Evolutionary conservation across 2,797 vertebrate species (phyloP).

Genomic region (Poeciliopsis gracilis): DNA sequence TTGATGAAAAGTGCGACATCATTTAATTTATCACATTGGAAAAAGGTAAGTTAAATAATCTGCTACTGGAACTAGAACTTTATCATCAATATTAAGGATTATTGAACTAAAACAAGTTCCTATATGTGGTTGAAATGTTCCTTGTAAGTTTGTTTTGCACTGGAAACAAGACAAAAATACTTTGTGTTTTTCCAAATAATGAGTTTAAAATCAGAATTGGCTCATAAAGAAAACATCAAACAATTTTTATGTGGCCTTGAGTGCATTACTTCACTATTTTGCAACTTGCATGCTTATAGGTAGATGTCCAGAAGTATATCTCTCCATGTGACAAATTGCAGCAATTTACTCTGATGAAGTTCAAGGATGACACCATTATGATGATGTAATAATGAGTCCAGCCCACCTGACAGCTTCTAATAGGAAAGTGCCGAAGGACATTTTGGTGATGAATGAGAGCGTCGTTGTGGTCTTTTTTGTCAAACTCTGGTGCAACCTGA

Average conservation of each 20-base stretch:
- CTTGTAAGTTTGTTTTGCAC: too few relatives aligned
- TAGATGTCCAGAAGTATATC: constrained; percentile 50
- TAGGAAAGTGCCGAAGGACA: constrained; percentile 75
- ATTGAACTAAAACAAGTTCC: too few relatives aligned
- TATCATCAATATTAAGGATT: too few relatives aligned
- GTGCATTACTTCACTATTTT: constrained; percentile 16
- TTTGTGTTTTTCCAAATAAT: not conserved
- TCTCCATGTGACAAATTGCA: constrained; percentile 75
- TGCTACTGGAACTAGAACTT: too few relatives aligned
- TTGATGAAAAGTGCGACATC: too few relatives aligned
- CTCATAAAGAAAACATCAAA: not conserved
- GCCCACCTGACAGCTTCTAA: constrained; percentile 75
- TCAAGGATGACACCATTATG: constrained; percentile 81
- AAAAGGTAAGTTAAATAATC: too few relatives aligned
- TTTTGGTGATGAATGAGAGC: constrained; percentile 70
- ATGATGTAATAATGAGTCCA: constrained; percentile 77
- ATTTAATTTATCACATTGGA: too few relatives aligned
- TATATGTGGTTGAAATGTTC: too few relatives aligned
- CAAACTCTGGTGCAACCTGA: constrained; percentile 42
- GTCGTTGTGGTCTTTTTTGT: constrained; percentile 47
- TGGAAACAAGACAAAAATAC: too few relatives aligned
- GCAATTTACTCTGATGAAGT: constrained; percentile 82
- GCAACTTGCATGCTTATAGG: constrained; percentile 18
- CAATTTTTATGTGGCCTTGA: not conserved
- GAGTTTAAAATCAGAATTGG: not conserved